Base-by-base conservation (phyloP, 2,888 invertebrate species). In the Thyatira batis region DNA sequence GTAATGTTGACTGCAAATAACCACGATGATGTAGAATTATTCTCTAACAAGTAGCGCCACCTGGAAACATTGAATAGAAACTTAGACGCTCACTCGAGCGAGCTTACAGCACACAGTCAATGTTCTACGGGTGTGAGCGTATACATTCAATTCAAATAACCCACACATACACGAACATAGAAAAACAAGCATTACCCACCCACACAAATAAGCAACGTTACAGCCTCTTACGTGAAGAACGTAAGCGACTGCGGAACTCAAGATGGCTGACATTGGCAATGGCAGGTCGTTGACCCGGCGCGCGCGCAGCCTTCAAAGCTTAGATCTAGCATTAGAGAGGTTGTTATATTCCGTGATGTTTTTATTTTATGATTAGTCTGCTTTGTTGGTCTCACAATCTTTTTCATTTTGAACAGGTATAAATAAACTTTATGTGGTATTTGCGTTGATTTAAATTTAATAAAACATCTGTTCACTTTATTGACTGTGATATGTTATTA, bases 221-320 rank as follows among this genome's bases (percentile, higher is more conserved):
- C 91, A 89, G 90, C 88, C 85, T 91, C 91, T 91, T 91, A 91
- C 91, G 91, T 91, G 89, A 89, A 83, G 89, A 85, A 89, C 89
- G 89, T 89, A 90, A 91, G 89, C 90, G 84, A 88, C 81, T 86
- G 90, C 91, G 91, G 91, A 90, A 91, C 89, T 88, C 89, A 90
- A 91, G 87, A 90, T 91, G 91, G 91, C 92, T 92, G 92, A 91
- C 92, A 92, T 92, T 92, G 92, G 92, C 92, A 92, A 89, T 92
- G 92, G 89, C 64, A 71, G 87, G 85, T 89, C 90, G 70, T 79
- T 84, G 89, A 90, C 81, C 90, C 81, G 68, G 73, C 85, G 82
- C 82, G 84, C 82, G 83, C 80, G 85, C 85, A 91, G 87, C 92
- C 91, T 91, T 91, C 91, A 85, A 84, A 88, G 89, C 90, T 89